Evolutionary conservation across 53 echinoderm and acorn worm species (phyloP).

Genomic region (Stichopus horrens): DNA sequence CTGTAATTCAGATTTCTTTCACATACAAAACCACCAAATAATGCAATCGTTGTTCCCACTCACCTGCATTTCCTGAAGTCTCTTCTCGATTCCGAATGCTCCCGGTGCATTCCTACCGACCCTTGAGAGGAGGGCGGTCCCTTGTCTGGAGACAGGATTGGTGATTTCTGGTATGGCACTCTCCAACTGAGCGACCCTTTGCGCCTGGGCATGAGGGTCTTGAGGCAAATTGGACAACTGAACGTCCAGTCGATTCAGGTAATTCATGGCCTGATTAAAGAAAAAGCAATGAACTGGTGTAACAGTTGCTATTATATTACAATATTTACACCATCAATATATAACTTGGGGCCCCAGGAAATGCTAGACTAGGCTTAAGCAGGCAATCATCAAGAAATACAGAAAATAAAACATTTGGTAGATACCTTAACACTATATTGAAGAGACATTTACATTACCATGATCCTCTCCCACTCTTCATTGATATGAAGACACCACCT

Average conservation of each 20-base stretch:
- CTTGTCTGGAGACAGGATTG: constrained; percentile 78
- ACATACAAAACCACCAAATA: neutral
- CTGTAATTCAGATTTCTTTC: neutral
- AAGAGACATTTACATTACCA: too few species aligned
- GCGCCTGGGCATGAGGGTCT: constrained; percentile 63
- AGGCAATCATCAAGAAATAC: too few species aligned
- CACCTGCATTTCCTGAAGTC: constrained; percentile 81
- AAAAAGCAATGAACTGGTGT: neutral
- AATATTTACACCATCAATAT: too few species aligned
- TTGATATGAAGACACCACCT: too few species aligned
- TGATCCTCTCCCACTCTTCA: too few species aligned
- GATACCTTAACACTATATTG: too few species aligned
- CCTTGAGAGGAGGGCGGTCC: constrained; percentile 71
- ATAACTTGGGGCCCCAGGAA: too few species aligned
- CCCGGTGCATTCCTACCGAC: constrained; percentile 73
- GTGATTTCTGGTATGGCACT: constrained; percentile 87
- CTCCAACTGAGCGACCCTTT: constrained; percentile 69
- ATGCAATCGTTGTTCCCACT: neutral
- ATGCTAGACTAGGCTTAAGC: too few species aligned
- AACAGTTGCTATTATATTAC: too few species aligned
- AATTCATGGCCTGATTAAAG: constrained; percentile 70
- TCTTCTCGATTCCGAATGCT: constrained; percentile 64
- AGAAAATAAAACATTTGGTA: too few species aligned
- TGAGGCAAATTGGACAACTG: constrained; percentile 74
- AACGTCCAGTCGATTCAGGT: constrained; percentile 77